These are phyloP conservation scores for Mastomys natalensis DNA, from an alignment of 2,113 vertebrate species.

Conservation along the genomic window DNA sequence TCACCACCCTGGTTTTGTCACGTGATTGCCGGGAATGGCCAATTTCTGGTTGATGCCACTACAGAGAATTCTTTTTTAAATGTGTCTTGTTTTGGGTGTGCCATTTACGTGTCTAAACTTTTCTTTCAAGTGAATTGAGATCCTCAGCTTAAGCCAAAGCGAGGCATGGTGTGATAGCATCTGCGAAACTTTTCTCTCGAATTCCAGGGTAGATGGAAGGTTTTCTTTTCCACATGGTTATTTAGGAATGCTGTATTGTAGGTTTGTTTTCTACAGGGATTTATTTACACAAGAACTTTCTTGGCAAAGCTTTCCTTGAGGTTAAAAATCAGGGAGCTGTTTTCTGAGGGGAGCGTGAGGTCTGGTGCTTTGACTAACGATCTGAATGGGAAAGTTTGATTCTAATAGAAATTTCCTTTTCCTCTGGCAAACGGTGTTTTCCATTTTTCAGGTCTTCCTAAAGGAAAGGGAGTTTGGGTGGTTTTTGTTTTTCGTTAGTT, in stretches of 20 bases:
- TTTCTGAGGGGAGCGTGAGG: conserved; percentile 38
- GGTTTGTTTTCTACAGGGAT: conserved; percentile 56
- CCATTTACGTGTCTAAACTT: conserved; percentile 35
- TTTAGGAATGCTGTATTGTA: conserved; percentile 61
- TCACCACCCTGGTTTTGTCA: conserved; percentile 1
- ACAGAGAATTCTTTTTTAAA: neutral
- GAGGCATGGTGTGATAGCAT: conserved; percentile 27
- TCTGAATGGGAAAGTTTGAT: conserved; percentile 74
- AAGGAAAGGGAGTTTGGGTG: conserved; percentile 68
- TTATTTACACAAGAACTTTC: conserved; percentile 68
- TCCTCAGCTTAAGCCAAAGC: conserved; percentile 3
- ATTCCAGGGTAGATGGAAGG: conserved; percentile 43
- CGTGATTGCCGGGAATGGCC: conserved; percentile 14
- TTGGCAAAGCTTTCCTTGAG: conserved; percentile 56
- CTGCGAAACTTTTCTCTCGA: conserved; percentile 51
- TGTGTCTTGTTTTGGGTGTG: conserved; percentile 34
- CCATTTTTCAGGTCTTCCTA: conserved; percentile 67
- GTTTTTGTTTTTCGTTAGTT: conserved; percentile 71
- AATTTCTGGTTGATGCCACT: conserved; percentile 45
- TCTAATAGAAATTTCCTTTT: conserved; percentile 80
- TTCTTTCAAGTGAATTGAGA: conserved; percentile 42
- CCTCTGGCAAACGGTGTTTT: conserved; percentile 71
- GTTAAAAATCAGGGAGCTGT: conserved; percentile 41
- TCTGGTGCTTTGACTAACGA: conserved; percentile 53
- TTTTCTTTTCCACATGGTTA: conserved; percentile 60